Evolutionary conservation across 2,888 invertebrate species (phyloP).

Genomic region (Tetrapedia diversipes): DNA sequence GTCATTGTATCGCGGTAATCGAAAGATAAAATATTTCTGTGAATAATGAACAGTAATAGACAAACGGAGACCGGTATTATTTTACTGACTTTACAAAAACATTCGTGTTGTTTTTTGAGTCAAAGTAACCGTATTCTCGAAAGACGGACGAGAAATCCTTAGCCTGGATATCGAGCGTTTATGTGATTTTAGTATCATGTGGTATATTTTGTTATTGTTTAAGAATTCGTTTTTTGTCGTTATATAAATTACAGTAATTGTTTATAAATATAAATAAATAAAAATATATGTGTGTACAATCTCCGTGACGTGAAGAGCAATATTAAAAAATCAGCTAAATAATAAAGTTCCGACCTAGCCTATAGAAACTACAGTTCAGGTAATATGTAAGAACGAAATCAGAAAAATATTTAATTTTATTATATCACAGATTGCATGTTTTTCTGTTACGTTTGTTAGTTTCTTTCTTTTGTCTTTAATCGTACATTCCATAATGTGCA

Average conservation of each 20-base stretch:
- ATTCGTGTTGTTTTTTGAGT: slow-evolving; percentile 27
- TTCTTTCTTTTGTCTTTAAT: background rate
- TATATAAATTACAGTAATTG: slow-evolving; percentile 73
- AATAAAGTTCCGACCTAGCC: slow-evolving; percentile 49
- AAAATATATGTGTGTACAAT: slow-evolving; percentile 56
- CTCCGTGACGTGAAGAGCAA: slow-evolving; percentile 48
- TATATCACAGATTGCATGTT: background rate
- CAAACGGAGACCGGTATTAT: slow-evolving; percentile 40
- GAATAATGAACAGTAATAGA: slow-evolving; percentile 22
- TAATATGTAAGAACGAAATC: background rate
- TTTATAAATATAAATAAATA: slow-evolving; percentile 67
- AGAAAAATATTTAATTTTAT: background rate
- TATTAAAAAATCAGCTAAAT: slow-evolving; percentile 33
- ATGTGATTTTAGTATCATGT: slow-evolving; percentile 79
- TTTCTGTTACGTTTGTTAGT: background rate
- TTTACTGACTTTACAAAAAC: slow-evolving; percentile 29
- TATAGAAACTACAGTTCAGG: slow-evolving; percentile 63
- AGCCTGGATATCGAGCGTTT: slow-evolving; percentile 69
- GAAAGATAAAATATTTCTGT: slow-evolving; percentile 29
- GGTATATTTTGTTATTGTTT: slow-evolving; percentile 79
- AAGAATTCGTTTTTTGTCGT: slow-evolving; percentile 77
- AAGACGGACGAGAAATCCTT: slow-evolving; percentile 36
- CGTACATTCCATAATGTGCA: slow-evolving; percentile 58
- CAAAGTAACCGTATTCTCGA: slow-evolving; percentile 45
- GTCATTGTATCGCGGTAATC: slow-evolving; percentile 36